A percentile compares a stretch with the other conserved stretches of the same genome.
Conservation (phyloP, 2,797 vertebrate genomes). For the Hippocampus kuda region DNA sequence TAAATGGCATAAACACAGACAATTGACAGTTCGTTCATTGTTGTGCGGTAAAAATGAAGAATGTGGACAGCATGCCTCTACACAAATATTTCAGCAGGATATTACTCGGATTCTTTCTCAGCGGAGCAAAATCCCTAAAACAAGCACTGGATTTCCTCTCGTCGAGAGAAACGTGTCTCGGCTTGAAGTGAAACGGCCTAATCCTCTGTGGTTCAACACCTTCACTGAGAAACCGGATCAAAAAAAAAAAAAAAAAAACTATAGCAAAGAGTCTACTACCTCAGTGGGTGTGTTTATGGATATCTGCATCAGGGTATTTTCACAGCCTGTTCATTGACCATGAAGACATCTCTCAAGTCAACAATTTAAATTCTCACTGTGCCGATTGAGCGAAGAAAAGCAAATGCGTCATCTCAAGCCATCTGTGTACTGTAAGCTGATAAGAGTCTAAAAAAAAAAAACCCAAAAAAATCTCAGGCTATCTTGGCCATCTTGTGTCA, state of each 20-base stretch:
- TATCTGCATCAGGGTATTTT: constrained; percentile 21
- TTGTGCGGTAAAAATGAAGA: constrained; percentile 2
- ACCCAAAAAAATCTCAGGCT: not conserved
- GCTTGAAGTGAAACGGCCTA: constrained; percentile 26
- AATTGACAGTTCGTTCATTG: constrained; percentile 26
- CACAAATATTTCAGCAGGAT: constrained; percentile 8
- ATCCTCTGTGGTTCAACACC: constrained; percentile 39
- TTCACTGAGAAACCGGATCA: constrained; percentile 14
- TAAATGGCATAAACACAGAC: constrained; percentile 45
- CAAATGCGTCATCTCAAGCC: constrained; percentile 5
- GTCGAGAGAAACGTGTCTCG: constrained; percentile 17
- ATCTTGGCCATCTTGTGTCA: constrained; percentile 1
- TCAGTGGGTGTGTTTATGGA: constrained; percentile 8
- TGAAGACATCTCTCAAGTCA: not conserved
- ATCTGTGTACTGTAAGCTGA: not conserved
- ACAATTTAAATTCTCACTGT: constrained; percentile 12
- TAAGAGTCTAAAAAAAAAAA: not conserved
- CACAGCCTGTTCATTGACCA: constrained; percentile 11
- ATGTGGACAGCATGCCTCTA: not conserved
- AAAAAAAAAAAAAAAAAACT: constrained; percentile 19
- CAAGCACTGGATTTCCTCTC: constrained; percentile 21
- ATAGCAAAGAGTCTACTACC: not conserved
- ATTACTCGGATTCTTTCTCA: constrained; percentile 7
- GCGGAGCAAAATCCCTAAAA: constrained; percentile 8
- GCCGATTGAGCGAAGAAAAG: constrained; percentile 18